Percentiles rank a stretch among this genome's conserved stretches.
Conservation (phyloP, 2,113 vertebrate species). For the Burhinus oedicnemus region DNA sequence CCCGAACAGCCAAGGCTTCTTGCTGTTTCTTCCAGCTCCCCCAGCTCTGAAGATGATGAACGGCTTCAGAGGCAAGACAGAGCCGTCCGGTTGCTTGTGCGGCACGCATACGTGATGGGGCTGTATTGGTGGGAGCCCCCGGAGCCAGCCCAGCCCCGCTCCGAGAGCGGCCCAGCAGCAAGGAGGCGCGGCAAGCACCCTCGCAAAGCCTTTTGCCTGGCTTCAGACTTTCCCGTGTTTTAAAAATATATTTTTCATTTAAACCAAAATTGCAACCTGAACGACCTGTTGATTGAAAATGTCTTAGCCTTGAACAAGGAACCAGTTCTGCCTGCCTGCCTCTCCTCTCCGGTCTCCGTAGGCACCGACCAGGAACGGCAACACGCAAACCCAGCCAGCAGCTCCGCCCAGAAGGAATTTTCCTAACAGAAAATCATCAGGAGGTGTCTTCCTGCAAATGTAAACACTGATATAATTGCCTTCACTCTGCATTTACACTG, state of each 20-base stretch:
- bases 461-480: conserved; percentile 53
- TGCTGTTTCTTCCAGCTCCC: background rate
- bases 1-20: background rate
- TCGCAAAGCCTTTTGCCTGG: fast-evolving
- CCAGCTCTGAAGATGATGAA: background rate
- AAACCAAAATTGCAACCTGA: background rate
- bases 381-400: background rate
- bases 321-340: background rate
- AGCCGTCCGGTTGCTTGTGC: background rate
- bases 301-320: background rate
- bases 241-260: background rate
- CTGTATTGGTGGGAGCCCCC: fast-evolving
- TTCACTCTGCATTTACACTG: background rate
- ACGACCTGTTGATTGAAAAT: background rate
- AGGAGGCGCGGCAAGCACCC: background rate
- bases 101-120: fast-evolving
- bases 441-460: conserved; percentile 22
- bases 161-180: fast-evolving
- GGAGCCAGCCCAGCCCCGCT: background rate
- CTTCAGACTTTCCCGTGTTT: background rate
- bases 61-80: fast-evolving
- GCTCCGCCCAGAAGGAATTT: background rate
- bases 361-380: background rate
- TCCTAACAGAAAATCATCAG: background rate
- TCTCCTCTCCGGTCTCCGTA: fast-evolving